Conservation (phyloP, 2,888 invertebrate species). For the Microchrysa polita region DNA sequence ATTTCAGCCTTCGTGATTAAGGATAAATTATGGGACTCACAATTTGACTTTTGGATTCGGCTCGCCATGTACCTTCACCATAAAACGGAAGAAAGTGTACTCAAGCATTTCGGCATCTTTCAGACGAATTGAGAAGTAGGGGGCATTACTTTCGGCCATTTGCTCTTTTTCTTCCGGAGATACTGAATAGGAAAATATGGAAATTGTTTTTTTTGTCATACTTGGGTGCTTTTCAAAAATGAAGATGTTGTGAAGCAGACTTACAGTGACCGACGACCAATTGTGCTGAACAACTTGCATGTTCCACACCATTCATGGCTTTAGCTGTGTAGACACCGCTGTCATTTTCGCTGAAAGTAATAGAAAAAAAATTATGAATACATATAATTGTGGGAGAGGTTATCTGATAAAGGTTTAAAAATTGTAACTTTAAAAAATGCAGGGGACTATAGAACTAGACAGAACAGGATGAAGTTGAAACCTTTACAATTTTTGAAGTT, state of each 20-base stretch:
- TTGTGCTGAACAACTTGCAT: constrained; percentile 86
- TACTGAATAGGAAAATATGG: constrained; percentile 66
- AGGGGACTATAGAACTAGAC: too few species aligned
- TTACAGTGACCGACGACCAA: constrained; percentile 86
- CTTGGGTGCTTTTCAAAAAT: background rate
- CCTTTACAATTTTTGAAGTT: too few species aligned
- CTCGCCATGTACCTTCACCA: constrained; percentile 87
- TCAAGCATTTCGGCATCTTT: constrained; percentile 89
- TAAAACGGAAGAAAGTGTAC: constrained; percentile 86
- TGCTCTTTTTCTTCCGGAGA: constrained; percentile 76
- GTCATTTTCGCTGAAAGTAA: constrained; percentile 71
- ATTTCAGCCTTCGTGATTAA: background rate
- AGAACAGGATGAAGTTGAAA: too few species aligned
- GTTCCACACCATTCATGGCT: constrained; percentile 83
- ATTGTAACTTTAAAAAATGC: too few species aligned
- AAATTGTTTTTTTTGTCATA: background rate
- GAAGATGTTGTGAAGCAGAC: constrained; percentile 59
- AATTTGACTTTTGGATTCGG: constrained; percentile 91
- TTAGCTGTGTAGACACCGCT: constrained; percentile 91
- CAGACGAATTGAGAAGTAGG: constrained; percentile 84
- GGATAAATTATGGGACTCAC: constrained; percentile 70
- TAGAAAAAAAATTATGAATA: background rate
- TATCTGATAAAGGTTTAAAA: too few species aligned
- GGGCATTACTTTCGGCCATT: constrained; percentile 76
- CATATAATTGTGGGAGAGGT: too few species aligned